Evolutionary conservation across 23 tunicate genomes (phyloP), one percentile per base, ranked within the genome.

Genomic region (Trididemnum clinides): DNA sequence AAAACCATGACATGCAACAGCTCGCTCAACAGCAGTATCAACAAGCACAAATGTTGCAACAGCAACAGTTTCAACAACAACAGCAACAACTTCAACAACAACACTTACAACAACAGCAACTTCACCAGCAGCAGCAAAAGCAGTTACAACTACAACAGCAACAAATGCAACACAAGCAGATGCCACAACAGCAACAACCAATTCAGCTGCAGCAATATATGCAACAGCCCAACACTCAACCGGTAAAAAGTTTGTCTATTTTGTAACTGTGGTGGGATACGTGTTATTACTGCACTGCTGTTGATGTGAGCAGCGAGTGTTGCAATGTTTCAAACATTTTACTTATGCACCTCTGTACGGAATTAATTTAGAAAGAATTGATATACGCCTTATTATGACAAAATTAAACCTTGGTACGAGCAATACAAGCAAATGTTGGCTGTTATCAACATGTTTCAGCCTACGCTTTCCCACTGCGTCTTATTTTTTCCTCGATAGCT

Each of bases 21-120:
- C 78, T 64, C n/a, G 57, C 39, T 20, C 66, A 72, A 32, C 76
- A 37, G 31, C 88, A 84, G 20, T 51, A 33, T 1, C 81, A 51
- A 51, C 82, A 50, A 20, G 28, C 7, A 2, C 84, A 59, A 38
- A 39, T 32, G 18, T 66, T 64, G 28, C 83, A 80, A 19, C 57
- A 30, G 33, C 81, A 72, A 58, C 86, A 81, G 27, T 54, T 32
- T 33, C 90, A 87, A 50, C 81, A 69, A 5, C 88, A 85, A 51
- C 82, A 74, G 19, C 88, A 85, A 33, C 39, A 33, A 20, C 33
- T 58, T 30, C 65, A 33, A 51, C 71, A 73, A 49, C 87, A 84
- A 20, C 88, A 85, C 2, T 7, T 4, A 21, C 31, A 22, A 1
- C 66, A 63, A 15, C 75, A 83, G 19, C 78, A 77, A 50, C 80